A percentile compares a stretch with the other conserved stretches of the same genome.
phyloP scores from a whole-genome alignment of 2,888 invertebrate species.

The Lasioglossum calceatum region DNA sequence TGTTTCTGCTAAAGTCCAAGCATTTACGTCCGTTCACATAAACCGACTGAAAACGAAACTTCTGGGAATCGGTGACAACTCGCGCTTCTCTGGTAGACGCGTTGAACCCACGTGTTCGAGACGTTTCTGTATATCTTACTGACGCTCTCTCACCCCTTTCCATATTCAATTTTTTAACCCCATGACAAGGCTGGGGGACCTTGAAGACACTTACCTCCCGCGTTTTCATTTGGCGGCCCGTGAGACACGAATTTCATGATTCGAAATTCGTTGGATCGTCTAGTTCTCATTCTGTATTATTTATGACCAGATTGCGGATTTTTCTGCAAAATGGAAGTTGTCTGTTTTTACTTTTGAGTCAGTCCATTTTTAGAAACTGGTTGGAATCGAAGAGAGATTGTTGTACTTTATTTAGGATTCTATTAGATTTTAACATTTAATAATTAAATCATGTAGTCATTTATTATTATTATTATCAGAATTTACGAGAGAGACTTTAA shows the following conservation, averaged over 20 bases:
- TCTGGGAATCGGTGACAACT: neutral
- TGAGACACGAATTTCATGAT: neutral
- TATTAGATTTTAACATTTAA: too few species aligned
- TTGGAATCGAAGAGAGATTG: too few species aligned
- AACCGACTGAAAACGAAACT: slow-evolving; percentile 7
- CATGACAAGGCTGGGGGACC: neutral
- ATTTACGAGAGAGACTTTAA: too few species aligned
- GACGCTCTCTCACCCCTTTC: neutral
- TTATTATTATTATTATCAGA: too few species aligned
- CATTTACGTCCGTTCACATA: neutral
- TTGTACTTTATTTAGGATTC: too few species aligned
- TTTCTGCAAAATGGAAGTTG: too few species aligned
- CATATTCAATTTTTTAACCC: slow-evolving; percentile 11
- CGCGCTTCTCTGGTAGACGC: slow-evolving; percentile 4
- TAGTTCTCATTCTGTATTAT: neutral
- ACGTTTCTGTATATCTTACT: slow-evolving; percentile 15
- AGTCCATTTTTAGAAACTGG: too few species aligned
- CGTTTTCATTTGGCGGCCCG: neutral
- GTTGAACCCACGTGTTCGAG: slow-evolving; percentile 37
- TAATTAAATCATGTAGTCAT: too few species aligned
- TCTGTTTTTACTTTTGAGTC: too few species aligned
- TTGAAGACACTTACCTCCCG: neutral
- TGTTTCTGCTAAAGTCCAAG: slow-evolving; percentile 6
- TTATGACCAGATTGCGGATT: too few species aligned
- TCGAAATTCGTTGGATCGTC: neutral